Conservation (phyloP, 2,888 invertebrate species). For the Eristalis pertinax region DNA sequence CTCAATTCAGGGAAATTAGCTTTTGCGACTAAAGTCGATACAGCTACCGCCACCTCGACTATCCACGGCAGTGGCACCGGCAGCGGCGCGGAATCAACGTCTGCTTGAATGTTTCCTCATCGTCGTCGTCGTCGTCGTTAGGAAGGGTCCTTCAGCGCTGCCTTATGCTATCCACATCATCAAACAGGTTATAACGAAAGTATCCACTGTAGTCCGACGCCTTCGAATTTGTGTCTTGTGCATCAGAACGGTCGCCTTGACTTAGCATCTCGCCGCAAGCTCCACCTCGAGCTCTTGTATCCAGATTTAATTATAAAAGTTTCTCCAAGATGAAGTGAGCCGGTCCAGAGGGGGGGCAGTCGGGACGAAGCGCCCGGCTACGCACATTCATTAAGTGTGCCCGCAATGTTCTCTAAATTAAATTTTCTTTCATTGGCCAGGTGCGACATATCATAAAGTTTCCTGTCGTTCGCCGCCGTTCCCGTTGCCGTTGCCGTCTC, state of each 20-base stretch:
- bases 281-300: constrained; percentile 42
- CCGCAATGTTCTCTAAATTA: constrained; percentile 66
- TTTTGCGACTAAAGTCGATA: constrained; percentile 49
- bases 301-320: constrained; percentile 70
- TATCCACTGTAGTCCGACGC: constrained; percentile 54
- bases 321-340: constrained; percentile 5
- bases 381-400: constrained; percentile 59
- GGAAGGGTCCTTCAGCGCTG: constrained; percentile 20
- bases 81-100: neutral
- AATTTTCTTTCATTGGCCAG: constrained; percentile 71
- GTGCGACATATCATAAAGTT: constrained; percentile 72
- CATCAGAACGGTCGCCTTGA: constrained; percentile 23
- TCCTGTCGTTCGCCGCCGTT: constrained; percentile 38
- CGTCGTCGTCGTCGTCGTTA: constrained; percentile 7
- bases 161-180: constrained; percentile 31
- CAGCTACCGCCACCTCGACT: neutral
- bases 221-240: constrained; percentile 40
- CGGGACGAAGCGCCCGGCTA: neutral
- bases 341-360: no score
- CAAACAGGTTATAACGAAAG: constrained; percentile 56
- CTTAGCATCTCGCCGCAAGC: constrained; percentile 49
- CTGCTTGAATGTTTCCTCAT: neutral
- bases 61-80: neutral
- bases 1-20: constrained; percentile 65
- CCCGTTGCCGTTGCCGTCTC: no score